phyloP scores from a whole-genome alignment of 1,140 invertebrate genomes.

The Neoseiulus cucumeris region DNA sequence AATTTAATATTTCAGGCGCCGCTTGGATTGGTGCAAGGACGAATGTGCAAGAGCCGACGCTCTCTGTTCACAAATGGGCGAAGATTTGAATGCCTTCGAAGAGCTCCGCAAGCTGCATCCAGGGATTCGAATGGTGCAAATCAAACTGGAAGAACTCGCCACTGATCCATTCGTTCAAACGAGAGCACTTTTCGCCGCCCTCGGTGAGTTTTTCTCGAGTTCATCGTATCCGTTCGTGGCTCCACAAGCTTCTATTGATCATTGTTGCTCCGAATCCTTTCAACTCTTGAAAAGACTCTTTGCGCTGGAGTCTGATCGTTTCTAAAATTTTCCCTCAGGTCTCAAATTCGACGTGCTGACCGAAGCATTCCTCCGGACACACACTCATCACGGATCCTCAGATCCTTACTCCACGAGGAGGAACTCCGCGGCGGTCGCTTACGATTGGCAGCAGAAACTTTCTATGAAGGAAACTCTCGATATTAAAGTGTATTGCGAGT shows the following conservation, averaged over 20 bases:
- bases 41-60: background rate
- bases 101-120: background rate
- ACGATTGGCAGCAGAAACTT: slow-evolving; percentile 2
- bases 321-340: background rate
- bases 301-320: no score
- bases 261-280: no score
- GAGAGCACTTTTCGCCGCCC: background rate
- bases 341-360: background rate
- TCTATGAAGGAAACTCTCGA: slow-evolving; percentile 2
- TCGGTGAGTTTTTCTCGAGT: background rate
- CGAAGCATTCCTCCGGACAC: background rate
- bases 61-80: background rate
- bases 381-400: background rate
- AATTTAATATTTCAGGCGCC: slow-evolving; percentile 6
- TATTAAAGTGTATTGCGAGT: background rate
- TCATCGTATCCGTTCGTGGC: no score
- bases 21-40: slow-evolving; percentile 1
- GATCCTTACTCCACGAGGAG: slow-evolving; percentile 2
- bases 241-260: no score
- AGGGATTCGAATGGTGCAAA: background rate
- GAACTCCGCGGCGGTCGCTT: slow-evolving; percentile 1
- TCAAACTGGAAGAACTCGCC: background rate
- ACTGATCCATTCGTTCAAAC: background rate
- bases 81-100: background rate
- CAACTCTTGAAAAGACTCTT: no score